These are phyloP conservation scores for Ceratosolen fusciceps DNA, from an alignment of 1,140 invertebrate genomes.

Conservation along the genomic window DNA sequence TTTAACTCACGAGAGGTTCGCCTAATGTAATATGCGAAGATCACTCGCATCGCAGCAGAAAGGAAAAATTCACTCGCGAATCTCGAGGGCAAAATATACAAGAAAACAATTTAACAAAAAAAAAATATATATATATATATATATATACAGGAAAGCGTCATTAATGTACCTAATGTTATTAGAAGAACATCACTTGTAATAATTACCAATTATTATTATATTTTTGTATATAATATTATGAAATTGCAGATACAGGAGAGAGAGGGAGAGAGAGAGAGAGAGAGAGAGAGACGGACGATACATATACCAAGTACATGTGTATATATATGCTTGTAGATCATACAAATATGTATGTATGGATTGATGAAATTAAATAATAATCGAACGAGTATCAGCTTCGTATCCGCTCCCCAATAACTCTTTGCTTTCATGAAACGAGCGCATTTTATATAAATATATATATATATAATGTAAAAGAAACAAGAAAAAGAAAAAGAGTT, in stretches of 20 bases:
- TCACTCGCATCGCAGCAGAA: not conserved
- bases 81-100: not conserved
- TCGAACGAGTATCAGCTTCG: not conserved
- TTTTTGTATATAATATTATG: slow-evolving; percentile 66
- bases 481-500: not conserved
- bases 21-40: not conserved
- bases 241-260: too few relatives aligned
- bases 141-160: slow-evolving; percentile 49
- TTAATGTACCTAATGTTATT: slow-evolving; percentile 60
- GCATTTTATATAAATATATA: too few relatives aligned
- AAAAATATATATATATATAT: too few relatives aligned
- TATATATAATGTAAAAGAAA: too few relatives aligned
- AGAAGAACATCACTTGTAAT: slow-evolving; percentile 54
- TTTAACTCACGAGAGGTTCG: not conserved
- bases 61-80: not conserved
- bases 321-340: too few relatives aligned
- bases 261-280: too few relatives aligned
- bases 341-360: slow-evolving; percentile 11
- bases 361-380: not conserved
- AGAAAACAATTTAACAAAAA: not conserved
- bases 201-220: slow-evolving; percentile 66
- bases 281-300: slow-evolving; percentile 36
- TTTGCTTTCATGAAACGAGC: slow-evolving; percentile 31
- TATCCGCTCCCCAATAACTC: slow-evolving; percentile 1
- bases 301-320: slow-evolving; percentile 1